phyloP scores from a whole-genome alignment of 2,888 invertebrate species.

The Aphrophora alni region DNA sequence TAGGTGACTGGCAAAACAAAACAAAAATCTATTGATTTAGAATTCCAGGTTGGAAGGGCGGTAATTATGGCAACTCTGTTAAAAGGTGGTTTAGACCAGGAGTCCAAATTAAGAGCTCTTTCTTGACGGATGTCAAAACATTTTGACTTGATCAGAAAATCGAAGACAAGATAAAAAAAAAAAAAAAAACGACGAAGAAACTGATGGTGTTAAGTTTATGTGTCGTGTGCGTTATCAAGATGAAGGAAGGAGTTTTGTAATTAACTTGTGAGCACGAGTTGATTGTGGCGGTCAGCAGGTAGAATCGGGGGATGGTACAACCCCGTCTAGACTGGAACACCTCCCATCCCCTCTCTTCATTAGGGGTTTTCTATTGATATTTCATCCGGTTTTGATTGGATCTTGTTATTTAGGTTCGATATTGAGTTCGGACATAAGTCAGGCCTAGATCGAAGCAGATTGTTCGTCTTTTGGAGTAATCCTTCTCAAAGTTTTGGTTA shows the following conservation, averaged over 20 bases:
- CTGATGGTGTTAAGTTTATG: background rate
- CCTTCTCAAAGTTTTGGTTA: too few relatives aligned
- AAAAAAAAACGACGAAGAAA: background rate
- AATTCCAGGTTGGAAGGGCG: background rate
- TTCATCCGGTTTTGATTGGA: background rate
- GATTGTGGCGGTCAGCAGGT: background rate
- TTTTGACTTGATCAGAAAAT: background rate
- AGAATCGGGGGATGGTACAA: background rate
- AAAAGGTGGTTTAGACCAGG: background rate
- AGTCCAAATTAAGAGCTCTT: background rate
- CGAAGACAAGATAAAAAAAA: background rate
- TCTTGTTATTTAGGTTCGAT: background rate
- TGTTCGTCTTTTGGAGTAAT: too few relatives aligned
- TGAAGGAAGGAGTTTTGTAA: background rate
- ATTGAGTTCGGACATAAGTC: background rate
- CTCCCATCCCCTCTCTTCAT: background rate
- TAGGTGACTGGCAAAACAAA: background rate
- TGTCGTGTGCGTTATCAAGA: conserved; percentile 1
- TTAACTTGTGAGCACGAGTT: background rate
- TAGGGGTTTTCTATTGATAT: background rate
- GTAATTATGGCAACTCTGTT: background rate
- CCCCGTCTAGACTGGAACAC: conserved; percentile 4
- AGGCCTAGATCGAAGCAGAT: background rate
- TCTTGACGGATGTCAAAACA: conserved; percentile 6
- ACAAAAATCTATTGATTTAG: background rate